Evolutionary conservation across 2,888 invertebrate species (phyloP).

Genomic region (Hedya salicella): DNA sequence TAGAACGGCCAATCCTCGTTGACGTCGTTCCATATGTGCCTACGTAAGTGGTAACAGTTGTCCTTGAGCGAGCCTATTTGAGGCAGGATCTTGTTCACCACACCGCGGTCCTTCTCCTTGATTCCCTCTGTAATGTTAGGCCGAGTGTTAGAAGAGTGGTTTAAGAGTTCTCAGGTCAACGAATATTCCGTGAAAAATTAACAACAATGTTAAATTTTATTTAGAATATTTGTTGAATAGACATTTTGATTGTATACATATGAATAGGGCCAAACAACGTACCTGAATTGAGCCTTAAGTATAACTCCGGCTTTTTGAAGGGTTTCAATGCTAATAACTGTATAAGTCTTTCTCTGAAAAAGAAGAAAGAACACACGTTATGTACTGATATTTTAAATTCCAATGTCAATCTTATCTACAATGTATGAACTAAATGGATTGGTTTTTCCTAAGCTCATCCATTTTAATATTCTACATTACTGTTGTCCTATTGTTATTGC

Average conservation of each 20-base stretch:
- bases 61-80: slow-evolving; percentile 93
- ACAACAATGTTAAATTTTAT: slow-evolving; percentile 7
- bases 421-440: neutral
- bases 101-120: slow-evolving; percentile 91
- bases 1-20: slow-evolving; percentile 98
- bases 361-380: slow-evolving; percentile 60
- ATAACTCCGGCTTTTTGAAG: slow-evolving; percentile 96
- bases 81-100: slow-evolving; percentile 91
- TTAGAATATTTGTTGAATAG: slow-evolving; percentile 23
- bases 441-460: neutral
- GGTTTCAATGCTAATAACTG: slow-evolving; percentile 97
- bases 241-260: neutral
- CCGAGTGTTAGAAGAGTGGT: slow-evolving; percentile 47
- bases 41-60: slow-evolving; percentile 94
- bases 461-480: slow-evolving; percentile 1
- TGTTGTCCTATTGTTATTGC: neutral
- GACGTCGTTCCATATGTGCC: slow-evolving; percentile 96
- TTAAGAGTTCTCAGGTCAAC: neutral
- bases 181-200: slow-evolving; percentile 28
- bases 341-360: slow-evolving; percentile 95
- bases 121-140: slow-evolving; percentile 90
- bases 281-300: slow-evolving; percentile 92
- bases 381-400: neutral
- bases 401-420: neutral
- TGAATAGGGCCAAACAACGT: slow-evolving; percentile 59